Evolutionary conservation across 2,797 vertebrate species (phyloP).

Genomic region (Varecia variegata): DNA sequence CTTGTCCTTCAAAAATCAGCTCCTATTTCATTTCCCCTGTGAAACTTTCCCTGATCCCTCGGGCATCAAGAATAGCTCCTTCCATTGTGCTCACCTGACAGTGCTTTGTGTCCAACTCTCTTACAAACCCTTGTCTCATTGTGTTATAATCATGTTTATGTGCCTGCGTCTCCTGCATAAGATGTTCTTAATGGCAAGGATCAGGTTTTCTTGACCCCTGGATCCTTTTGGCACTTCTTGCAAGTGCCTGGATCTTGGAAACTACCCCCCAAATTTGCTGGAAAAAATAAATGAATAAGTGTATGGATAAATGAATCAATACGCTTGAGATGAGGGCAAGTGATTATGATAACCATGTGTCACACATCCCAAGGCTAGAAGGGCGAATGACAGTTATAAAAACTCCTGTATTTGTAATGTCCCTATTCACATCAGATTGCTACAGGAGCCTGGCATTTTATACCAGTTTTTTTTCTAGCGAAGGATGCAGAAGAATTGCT

Average conservation of each 20-base stretch:
- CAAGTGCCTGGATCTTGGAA: neutral
- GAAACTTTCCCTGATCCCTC: neutral
- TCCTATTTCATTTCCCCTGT: neutral
- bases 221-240: neutral
- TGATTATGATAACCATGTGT: neutral
- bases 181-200: neutral
- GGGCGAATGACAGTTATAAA: constrained; percentile 46
- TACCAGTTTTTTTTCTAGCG: constrained; percentile 21
- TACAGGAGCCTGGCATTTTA: constrained; percentile 29
- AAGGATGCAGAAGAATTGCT: constrained; percentile 30
- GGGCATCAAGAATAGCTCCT: neutral
- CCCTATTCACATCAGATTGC: neutral
- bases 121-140: neutral
- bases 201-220: constrained; percentile 9
- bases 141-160: neutral
- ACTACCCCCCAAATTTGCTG: neutral
- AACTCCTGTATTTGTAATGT: constrained; percentile 29
- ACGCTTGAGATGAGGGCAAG: neutral
- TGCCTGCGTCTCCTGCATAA: neutral
- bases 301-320: neutral
- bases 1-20: neutral
- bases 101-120: neutral
- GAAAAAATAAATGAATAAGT: constrained; percentile 10
- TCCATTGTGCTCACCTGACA: neutral
- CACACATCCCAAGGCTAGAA: neutral